Evolutionary conservation across 1,140 invertebrate species (phyloP).

Genomic region (Bombus consobrinus): DNA sequence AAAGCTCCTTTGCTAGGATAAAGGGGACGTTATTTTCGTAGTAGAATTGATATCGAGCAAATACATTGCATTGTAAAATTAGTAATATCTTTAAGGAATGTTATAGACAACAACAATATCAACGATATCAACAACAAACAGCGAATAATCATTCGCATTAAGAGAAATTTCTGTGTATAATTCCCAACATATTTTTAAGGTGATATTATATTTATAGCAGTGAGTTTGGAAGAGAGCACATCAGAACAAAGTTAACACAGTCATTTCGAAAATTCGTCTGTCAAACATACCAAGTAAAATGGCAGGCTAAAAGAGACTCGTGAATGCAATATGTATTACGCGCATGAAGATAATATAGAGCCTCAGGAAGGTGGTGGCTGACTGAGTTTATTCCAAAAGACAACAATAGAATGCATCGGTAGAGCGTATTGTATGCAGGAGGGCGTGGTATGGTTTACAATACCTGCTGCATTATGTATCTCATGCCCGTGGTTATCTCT

Average conservation of each 20-base stretch:
- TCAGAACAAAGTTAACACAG: conserved; percentile 53
- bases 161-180: background rate
- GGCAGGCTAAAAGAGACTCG: conserved; percentile 63
- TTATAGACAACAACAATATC: too few relatives aligned
- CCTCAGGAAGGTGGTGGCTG: conserved; percentile 67
- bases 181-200: background rate
- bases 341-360: conserved; percentile 71
- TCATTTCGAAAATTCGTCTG: conserved; percentile 58
- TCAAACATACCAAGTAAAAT: conserved; percentile 60
- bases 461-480: conserved; percentile 81
- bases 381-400: conserved; percentile 75
- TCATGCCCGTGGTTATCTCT: conserved; percentile 69
- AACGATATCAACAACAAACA: background rate
- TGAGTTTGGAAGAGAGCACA: background rate
- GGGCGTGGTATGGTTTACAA: conserved; percentile 75
- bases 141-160: background rate
- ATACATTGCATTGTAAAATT: background rate
- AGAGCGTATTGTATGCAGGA: conserved; percentile 78
- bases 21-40: conserved; percentile 35
- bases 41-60: background rate
- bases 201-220: conserved; percentile 32
- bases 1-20: conserved; percentile 22
- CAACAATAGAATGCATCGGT: conserved; percentile 78
- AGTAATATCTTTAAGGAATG: background rate
- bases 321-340: conserved; percentile 73